A percentile compares a stretch with the other conserved stretches of the same genome.
Evolutionary conservation across 2,888 invertebrate species (phyloP).

Genomic region (Romanomermis culicivorax): DNA sequence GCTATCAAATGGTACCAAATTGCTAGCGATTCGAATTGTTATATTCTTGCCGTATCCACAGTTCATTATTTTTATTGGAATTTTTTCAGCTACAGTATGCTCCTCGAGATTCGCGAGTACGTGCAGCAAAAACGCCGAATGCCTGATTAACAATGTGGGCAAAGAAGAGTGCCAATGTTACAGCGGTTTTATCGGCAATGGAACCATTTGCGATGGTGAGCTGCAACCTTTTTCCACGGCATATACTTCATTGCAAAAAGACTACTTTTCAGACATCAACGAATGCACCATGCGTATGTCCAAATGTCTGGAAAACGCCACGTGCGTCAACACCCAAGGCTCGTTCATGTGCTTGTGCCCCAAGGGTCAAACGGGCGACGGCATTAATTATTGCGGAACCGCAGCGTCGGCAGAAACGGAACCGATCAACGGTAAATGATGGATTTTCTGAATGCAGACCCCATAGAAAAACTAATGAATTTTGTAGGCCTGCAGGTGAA

Average conservation of each 20-base stretch:
- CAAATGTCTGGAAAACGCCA: slow-evolving; percentile 7
- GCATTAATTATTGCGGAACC: slow-evolving; percentile 1
- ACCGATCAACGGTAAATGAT: too few species aligned
- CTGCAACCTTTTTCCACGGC: too few species aligned
- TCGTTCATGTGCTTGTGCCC: slow-evolving; percentile 49
- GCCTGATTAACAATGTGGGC: slow-evolving; percentile 36
- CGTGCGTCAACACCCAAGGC: slow-evolving; percentile 8
- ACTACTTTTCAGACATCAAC: slow-evolving; percentile 19
- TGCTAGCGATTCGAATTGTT: too few species aligned
- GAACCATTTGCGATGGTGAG: slow-evolving; percentile 24
- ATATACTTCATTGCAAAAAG: too few species aligned
- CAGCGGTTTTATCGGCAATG: slow-evolving; percentile 57
- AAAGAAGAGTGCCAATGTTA: slow-evolving; percentile 52
- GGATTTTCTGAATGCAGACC: too few species aligned
- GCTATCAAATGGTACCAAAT: too few species aligned
- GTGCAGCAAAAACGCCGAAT: slow-evolving; percentile 52
- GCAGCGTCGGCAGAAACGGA: too few species aligned
- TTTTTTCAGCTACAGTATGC: too few species aligned
- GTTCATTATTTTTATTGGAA: too few species aligned
- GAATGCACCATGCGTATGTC: slow-evolving; percentile 18
- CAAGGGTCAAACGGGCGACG: slow-evolving; percentile 55
- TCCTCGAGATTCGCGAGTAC: neutral
- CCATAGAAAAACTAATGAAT: too few species aligned
- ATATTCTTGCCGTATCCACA: too few species aligned
- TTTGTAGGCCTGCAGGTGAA: too few species aligned